These are phyloP conservation scores for Rhyacophila evoluta DNA, from an alignment of 2,888 invertebrate genomes.

Conservation along the genomic window DNA sequence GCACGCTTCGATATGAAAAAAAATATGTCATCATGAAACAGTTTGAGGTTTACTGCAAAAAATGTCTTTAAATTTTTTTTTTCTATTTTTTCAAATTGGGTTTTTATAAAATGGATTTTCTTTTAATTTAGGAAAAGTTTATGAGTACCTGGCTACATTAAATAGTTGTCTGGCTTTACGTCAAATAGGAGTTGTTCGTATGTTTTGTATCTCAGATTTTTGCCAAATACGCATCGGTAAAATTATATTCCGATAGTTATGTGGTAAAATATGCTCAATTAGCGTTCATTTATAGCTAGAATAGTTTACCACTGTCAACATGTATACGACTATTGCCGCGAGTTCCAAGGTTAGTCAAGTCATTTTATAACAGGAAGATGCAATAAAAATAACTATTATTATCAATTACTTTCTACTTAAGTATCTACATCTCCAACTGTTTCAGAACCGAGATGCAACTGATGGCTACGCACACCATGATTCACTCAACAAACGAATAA, in stretches of 20 bases:
- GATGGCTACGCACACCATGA: constrained; percentile 33
- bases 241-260: background rate
- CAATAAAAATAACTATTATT: background rate
- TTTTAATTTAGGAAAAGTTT: too few species aligned
- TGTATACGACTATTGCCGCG: constrained; percentile 48
- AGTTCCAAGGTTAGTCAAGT: constrained; percentile 45
- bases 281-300: background rate
- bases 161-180: background rate
- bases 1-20: too few species aligned
- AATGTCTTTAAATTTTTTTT: too few species aligned
- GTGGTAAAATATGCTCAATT: background rate
- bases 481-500: constrained; percentile 36
- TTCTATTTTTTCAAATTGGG: too few species aligned
- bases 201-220: background rate
- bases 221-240: background rate
- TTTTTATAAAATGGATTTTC: too few species aligned
- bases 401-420: background rate
- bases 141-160: too few species aligned
- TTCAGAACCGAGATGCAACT: background rate
- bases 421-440: background rate
- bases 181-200: background rate
- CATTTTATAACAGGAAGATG: background rate
- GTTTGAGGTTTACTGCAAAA: too few species aligned
- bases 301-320: constrained; percentile 4
- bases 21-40: too few species aligned